These are phyloP conservation scores for Engraulis encrasicolus DNA, from an alignment of 2,113 vertebrate species.

Conservation along the genomic window DNA sequence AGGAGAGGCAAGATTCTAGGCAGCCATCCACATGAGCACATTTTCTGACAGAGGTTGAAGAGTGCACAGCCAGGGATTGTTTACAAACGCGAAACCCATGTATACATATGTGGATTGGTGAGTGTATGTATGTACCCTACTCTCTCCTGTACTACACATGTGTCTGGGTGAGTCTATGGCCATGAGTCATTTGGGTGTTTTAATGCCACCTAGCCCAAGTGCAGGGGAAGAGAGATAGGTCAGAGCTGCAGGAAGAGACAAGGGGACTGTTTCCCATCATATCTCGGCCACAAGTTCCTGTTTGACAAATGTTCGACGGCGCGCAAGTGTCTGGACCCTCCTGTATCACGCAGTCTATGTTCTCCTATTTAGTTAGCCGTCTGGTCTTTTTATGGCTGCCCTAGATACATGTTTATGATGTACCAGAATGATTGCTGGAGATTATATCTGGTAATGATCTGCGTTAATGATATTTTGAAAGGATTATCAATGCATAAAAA, in stretches of 20 bases:
- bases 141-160: no score
- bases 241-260: background rate
- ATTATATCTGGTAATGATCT: background rate
- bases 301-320: background rate
- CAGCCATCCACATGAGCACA: no score
- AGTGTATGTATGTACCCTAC: no score
- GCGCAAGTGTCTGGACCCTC: background rate
- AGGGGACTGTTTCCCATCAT: background rate
- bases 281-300: background rate
- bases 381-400: background rate
- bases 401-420: background rate
- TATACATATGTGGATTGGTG: constrained; percentile 75
- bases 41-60: no score
- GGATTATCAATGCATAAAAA: no score
- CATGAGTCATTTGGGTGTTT: background rate
- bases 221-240: background rate
- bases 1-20: no score
- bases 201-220: background rate
- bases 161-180: constrained; percentile 75
- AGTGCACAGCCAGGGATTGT: no score
- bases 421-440: background rate
- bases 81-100: no score
- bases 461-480: background rate
- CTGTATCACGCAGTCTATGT: background rate
- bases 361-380: background rate